Evolutionary conservation across 2,888 invertebrate genomes (phyloP).

Genomic region (Ctena decussata): DNA sequence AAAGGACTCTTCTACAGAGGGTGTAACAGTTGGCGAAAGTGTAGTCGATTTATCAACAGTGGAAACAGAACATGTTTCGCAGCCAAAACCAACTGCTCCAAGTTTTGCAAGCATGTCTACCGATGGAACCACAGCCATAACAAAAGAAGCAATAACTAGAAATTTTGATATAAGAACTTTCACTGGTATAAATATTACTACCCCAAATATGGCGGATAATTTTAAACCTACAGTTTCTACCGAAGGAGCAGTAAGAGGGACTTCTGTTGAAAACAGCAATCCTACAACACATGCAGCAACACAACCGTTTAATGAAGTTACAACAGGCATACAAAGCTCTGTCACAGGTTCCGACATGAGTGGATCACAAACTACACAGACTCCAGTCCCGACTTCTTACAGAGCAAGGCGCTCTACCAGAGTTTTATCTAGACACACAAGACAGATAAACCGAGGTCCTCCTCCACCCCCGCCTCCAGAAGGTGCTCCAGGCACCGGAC

Average conservation of each 20-base stretch:
- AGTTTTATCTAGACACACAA: no score
- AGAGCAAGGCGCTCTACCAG: background rate
- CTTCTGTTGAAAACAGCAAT: background rate
- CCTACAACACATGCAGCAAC: background rate
- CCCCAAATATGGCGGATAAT: background rate
- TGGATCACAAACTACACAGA: background rate
- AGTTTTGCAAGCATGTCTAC: background rate
- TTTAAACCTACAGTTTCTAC: background rate
- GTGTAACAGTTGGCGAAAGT: background rate
- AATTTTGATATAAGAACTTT: slow-evolving; percentile 4
- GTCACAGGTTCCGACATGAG: background rate
- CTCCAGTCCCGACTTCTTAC: background rate
- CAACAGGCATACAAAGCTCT: background rate
- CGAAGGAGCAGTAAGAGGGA: background rate
- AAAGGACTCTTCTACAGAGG: background rate
- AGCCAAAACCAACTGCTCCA: background rate
- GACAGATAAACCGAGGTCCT: slow-evolving; percentile 15
- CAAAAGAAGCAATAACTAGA: background rate
- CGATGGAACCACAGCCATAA: background rate
- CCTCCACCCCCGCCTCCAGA: slow-evolving; percentile 32
- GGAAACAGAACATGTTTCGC: background rate
- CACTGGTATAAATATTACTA: background rate
- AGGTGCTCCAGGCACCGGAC: background rate
- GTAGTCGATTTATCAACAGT: background rate
- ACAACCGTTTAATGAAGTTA: background rate